These are phyloP conservation scores for Alces alces DNA, from an alignment of 2,113 vertebrate species.

Conservation along the genomic window DNA sequence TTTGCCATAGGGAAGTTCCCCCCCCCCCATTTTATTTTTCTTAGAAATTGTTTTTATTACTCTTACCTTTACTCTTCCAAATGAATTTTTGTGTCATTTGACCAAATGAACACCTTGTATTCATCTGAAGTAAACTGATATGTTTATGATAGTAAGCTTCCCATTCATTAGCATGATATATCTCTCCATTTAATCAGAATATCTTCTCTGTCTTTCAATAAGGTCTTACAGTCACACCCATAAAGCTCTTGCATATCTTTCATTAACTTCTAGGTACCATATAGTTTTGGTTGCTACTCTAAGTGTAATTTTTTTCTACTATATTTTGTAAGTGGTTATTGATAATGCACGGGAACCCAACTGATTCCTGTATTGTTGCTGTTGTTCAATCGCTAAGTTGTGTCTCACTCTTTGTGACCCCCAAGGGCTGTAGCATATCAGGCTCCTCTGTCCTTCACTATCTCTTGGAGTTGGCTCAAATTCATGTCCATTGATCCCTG, in stretches of 20 bases:
- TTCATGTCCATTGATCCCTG: background rate
- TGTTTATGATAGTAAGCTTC: background rate
- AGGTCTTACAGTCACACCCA: background rate
- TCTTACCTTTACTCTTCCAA: background rate
- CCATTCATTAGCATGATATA: background rate
- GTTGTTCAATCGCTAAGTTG: background rate
- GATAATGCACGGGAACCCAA: background rate
- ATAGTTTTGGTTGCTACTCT: background rate
- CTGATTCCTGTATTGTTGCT: background rate
- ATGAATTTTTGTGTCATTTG: background rate
- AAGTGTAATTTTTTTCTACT: background rate
- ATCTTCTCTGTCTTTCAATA: background rate
- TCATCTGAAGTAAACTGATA: background rate
- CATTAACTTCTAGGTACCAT: background rate
- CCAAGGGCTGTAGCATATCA: background rate
- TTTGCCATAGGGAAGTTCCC: background rate
- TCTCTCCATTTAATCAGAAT: background rate
- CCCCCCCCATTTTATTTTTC: background rate
- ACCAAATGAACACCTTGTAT: background rate
- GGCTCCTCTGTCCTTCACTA: background rate
- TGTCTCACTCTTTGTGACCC: background rate
- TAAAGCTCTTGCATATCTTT: background rate
- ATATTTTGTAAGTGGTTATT: constrained; percentile 9
- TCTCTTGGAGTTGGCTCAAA: background rate
- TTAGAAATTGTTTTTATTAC: background rate